Base-by-base conservation (phyloP, 1,140 invertebrate genomes). In the Proales similis region DNA sequence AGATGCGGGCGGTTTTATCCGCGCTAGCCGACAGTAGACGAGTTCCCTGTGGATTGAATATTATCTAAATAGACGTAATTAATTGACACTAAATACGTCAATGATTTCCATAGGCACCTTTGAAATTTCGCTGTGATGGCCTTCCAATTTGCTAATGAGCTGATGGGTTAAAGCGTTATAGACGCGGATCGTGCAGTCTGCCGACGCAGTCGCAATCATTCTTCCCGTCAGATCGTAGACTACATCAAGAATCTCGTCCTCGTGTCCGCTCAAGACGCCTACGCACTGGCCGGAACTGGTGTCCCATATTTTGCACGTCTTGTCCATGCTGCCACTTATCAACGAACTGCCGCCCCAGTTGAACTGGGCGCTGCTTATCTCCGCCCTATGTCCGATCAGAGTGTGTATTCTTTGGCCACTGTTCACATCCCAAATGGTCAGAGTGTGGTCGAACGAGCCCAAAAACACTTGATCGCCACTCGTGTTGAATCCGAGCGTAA, bases 251-350 rank as follows among this genome's bases (percentile, higher is more conserved):
- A 87, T 84, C 72, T 87, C 86, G 70, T 86, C 84, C 12, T 80
- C 80, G 68, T 86, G 85, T 4, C 79, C 81, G 2, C 75, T 68
- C 2, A 86, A 74, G 1, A 81, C 82, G 11, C 79, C 79, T 0
- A 85, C 70, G 68, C 83, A 82, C 20, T 69, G 67, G 39, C 74
- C 75, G 47, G 74, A 79, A 19, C 82, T 70, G 0, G 79, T 68
- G 68, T 88, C 85, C 86, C 86, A 88, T 1, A 87, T 71, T 67
- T 82, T 82, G 11, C 83, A 84, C 2, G 84, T 86, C 67, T 82
- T 82, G 70, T 88, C 86, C 70, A 87, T 74, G 24, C 74, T 77
- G n/a, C 73, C 75, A n/a, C 84, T 85, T 3, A 82, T 85, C 48
- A 87, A 81, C 11, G 85, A 67, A 1, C 80, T 78, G 62, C 81